These are phyloP conservation scores for Hybognathus amarus DNA, from an alignment of 2,797 vertebrate genomes.

Conservation along the genomic window DNA sequence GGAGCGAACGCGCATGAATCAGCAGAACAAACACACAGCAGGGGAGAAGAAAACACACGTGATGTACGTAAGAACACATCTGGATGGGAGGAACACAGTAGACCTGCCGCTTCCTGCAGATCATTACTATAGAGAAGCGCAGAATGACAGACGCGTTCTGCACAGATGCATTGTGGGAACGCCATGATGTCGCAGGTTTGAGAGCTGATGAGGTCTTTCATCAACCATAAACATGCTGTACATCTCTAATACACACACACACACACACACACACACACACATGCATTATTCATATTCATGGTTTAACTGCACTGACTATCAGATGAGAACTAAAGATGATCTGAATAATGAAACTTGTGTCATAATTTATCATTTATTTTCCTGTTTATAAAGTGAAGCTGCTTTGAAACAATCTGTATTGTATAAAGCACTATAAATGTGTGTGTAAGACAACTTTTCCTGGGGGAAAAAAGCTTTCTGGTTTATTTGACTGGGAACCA, in stretches of 20 bases:
- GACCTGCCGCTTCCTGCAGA: slow-evolving; percentile 24
- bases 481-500: neutral
- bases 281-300: neutral
- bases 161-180: slow-evolving; percentile 20
- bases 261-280: neutral
- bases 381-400: neutral
- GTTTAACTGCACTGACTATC: neutral
- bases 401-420: neutral
- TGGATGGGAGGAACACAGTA: neutral
- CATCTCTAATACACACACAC: neutral
- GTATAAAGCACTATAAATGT: neutral
- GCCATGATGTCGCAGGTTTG: neutral
- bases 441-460: no score
- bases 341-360: neutral
- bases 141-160: slow-evolving; percentile 1
- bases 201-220: slow-evolving; percentile 1
- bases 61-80: neutral
- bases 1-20: slow-evolving; percentile 59
- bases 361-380: neutral
- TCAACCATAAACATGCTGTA: neutral
- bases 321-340: neutral
- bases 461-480: no score
- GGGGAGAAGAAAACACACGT: neutral
- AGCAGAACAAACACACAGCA: neutral
- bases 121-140: slow-evolving; percentile 8